Evolutionary conservation across 2,888 invertebrate species (phyloP), one percentile per base, ranked within the genome.

Genomic region (Nephrotoma flavescens): DNA sequence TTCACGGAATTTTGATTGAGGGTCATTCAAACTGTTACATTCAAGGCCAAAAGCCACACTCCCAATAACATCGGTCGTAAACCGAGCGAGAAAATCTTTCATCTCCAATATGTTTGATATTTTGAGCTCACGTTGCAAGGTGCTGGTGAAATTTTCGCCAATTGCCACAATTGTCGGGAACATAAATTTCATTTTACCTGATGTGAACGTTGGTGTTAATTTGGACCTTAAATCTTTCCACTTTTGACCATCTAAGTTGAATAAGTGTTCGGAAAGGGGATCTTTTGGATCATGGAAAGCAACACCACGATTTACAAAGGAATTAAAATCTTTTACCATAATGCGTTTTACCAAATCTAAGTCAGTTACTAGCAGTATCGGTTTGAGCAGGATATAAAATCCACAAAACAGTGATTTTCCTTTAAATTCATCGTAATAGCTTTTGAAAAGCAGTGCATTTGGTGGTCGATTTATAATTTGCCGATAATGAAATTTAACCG

Each of bases 61-160:
- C 12, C 92, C 92, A 87, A 93, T 93, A 0, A 93, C 92, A 89
- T 93, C 93, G 7, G 92, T 92, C 0, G 92, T 92, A 86, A 90
- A 93, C 31, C 91, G 90, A 0, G 91, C 91, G 42, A 91, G 89
- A 0, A 92, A 87, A 12, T 92, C 92, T 86, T 92, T 91, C n/a
- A 92, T 87, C 86, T 93, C 92, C 1, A 92, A 41, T 31, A 41
- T 83, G 12, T 83, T 86, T 0, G 47, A 7, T 3, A 45, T 84
- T 11, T 87, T 42, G 12, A 87, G 86, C 7, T 87, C 83, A 15
- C 87, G 86, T 42, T 6, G 31, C 42, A 42, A 42, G 57, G 15
- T 19, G 15, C 41, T 87, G 41, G 45, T 57, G 41, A 84, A 86
- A 15, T 84, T 11, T 41, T 84, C 42, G 0, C 41, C 84, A 41